Evolutionary conservation across 2,797 vertebrate species (phyloP).

Genomic region (Enteromius viviparus): DNA sequence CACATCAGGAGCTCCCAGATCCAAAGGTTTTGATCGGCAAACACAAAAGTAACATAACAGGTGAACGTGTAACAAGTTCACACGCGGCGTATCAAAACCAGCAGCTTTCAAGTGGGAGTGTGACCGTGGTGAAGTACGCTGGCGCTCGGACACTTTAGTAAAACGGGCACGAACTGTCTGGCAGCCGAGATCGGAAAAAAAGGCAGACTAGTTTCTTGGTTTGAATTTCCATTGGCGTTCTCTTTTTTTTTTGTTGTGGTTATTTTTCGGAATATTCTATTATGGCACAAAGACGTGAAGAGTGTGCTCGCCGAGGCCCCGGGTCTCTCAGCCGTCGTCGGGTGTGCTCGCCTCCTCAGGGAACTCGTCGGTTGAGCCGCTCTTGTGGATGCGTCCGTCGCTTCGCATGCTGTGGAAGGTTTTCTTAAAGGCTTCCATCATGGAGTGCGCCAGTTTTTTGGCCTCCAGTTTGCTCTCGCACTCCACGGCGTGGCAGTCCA

Average conservation of each 20-base stretch:
- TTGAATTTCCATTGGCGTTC: slow-evolving; percentile 14
- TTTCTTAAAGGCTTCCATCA: slow-evolving; percentile 99
- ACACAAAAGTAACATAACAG: slow-evolving; percentile 44
- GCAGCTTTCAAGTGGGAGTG: slow-evolving; percentile 24
- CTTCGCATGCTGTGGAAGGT: slow-evolving; percentile 99
- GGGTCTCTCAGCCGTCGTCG: slow-evolving; percentile 89
- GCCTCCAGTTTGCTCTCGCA: slow-evolving; percentile 97
- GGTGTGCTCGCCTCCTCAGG: slow-evolving; percentile 90
- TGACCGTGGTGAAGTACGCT: background rate
- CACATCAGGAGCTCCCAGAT: background rate
- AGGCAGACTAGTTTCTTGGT: slow-evolving; percentile 24
- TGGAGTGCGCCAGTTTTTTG: slow-evolving; percentile 97
- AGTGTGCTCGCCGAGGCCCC: slow-evolving; percentile 21
- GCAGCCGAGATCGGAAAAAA: slow-evolving; percentile 31
- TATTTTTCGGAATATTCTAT: slow-evolving; percentile 26
- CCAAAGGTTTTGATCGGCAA: slow-evolving; percentile 18
- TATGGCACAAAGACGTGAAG: slow-evolving; percentile 47
- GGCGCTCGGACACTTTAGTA: slow-evolving; percentile 1
- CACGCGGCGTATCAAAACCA: background rate
- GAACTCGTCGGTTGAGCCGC: slow-evolving; percentile 89
- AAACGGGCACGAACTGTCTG: slow-evolving; percentile 30
- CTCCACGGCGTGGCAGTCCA: slow-evolving; percentile 98
- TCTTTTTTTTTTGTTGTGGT: slow-evolving; percentile 4
- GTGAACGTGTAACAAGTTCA: background rate
- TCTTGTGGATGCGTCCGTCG: slow-evolving; percentile 94